These are phyloP conservation scores for Recurvirostra avosetta DNA, from an alignment of 2,113 vertebrate genomes.

Conservation along the genomic window DNA sequence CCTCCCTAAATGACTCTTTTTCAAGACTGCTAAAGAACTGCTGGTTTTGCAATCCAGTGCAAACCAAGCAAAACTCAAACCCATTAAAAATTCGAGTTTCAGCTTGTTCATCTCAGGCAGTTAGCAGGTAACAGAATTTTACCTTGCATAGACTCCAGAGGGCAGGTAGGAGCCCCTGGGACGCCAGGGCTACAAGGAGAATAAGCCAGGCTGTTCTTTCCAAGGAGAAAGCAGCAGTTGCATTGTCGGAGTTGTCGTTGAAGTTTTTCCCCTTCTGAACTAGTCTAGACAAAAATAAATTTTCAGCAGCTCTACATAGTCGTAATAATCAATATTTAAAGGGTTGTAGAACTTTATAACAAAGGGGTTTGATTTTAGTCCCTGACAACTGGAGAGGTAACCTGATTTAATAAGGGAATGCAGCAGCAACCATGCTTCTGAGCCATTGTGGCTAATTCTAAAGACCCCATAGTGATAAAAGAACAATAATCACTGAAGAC, in stretches of 20 bases:
- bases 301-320: neutral
- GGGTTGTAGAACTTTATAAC: neutral
- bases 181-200: neutral
- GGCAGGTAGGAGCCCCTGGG: neutral
- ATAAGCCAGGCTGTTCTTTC: neutral
- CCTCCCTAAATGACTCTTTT: neutral
- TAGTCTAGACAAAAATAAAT: slow-evolving; percentile 16
- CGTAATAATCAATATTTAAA: slow-evolving; percentile 34
- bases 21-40: neutral
- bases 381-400: neutral
- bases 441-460: neutral
- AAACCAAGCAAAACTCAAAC: neutral
- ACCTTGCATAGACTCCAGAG: neutral
- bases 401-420: slow-evolving; percentile 25
- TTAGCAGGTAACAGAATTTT: neutral
- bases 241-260: neutral
- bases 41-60: neutral
- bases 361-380: slow-evolving; percentile 41
- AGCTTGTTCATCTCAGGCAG: neutral
- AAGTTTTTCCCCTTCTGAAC: neutral
- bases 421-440: neutral
- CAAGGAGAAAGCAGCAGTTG: neutral
- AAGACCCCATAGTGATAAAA: slow-evolving; percentile 44
- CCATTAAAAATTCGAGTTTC: neutral
- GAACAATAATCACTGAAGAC: slow-evolving; percentile 27